A percentile compares a stretch with the other conserved stretches of the same genome.
phyloP scores from a whole-genome alignment of 2,888 invertebrate species.

The Empis livida region DNA sequence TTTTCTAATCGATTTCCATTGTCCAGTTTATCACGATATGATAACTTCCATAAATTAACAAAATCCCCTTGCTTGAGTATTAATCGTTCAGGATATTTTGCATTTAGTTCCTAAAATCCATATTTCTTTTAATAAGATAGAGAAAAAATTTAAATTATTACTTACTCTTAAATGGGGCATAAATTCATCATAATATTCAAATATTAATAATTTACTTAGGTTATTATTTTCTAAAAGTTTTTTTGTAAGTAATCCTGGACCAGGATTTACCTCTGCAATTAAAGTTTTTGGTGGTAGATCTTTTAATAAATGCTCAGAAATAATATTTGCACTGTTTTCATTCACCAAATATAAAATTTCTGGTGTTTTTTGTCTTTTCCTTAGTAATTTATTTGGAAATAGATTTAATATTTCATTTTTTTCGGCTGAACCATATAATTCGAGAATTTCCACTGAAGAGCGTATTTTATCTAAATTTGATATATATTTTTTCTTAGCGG shows the following conservation, averaged over 20 bases:
- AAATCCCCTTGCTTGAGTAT: slow-evolving; percentile 40
- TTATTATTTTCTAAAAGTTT: slow-evolving; percentile 40
- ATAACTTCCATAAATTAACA: slow-evolving; percentile 42
- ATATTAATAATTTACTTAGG: slow-evolving; percentile 42
- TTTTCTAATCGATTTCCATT: slow-evolving; percentile 40
- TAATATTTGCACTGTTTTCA: slow-evolving; percentile 18
- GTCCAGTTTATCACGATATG: slow-evolving; percentile 45
- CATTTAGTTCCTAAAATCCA: slow-evolving; percentile 17
- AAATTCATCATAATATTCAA: slow-evolving; percentile 44
- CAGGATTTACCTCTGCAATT: slow-evolving; percentile 54
- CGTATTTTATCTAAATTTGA: neutral
- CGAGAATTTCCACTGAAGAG: neutral
- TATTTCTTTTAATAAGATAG: neutral
- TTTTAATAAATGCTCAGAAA: slow-evolving; percentile 21
- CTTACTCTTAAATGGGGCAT: slow-evolving; percentile 34
- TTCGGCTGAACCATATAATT: neutral
- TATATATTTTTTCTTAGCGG: neutral
- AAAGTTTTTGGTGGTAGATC: slow-evolving; percentile 19
- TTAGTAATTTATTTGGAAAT: slow-evolving; percentile 25
- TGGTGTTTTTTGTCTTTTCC: slow-evolving; percentile 24
- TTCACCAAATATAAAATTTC: slow-evolving; percentile 24
- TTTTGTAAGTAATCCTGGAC: slow-evolving; percentile 47
- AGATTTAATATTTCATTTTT: slow-evolving; percentile 6
- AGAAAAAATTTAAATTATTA: neutral
- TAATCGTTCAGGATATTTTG: slow-evolving; percentile 21